These are phyloP conservation scores for Balearica regulorum DNA, from an alignment of 2,797 vertebrate species.

Conservation along the genomic window DNA sequence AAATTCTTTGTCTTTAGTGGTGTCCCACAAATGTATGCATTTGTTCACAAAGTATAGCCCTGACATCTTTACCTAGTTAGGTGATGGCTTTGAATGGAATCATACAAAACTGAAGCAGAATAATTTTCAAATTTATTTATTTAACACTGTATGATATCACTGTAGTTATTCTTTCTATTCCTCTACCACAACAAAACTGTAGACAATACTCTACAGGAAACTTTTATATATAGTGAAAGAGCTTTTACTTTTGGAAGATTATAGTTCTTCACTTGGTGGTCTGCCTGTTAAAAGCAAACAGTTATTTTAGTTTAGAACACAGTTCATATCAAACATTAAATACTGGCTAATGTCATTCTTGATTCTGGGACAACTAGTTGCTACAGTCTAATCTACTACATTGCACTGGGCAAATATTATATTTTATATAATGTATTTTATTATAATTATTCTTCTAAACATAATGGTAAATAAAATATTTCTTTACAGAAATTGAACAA, in stretches of 20 bases:
- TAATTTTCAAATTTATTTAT: slow-evolving; percentile 62
- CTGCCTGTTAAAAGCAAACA: slow-evolving; percentile 43
- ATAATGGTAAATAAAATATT: not conserved
- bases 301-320: not conserved
- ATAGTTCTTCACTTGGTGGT: slow-evolving; percentile 2
- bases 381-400: not conserved
- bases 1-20: not conserved
- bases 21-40: slow-evolving; percentile 27
- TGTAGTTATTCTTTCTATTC: slow-evolving; percentile 18
- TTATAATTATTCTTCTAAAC: not conserved
- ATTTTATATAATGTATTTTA: not conserved
- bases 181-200: slow-evolving; percentile 54
- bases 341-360: not conserved
- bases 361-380: not conserved
- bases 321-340: not conserved
- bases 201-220: slow-evolving; percentile 57
- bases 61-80: slow-evolving; percentile 16
- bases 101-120: slow-evolving; percentile 67
- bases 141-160: slow-evolving; percentile 39
- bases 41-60: slow-evolving; percentile 22
- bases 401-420: not conserved
- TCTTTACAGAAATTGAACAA: not conserved
- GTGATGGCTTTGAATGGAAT: not conserved
- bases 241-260: slow-evolving; percentile 58
- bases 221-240: slow-evolving; percentile 42